phyloP scores from a whole-genome alignment of 35 echinoderm and acorn worm genomes.

The Apostichopus parvimensis region DNA sequence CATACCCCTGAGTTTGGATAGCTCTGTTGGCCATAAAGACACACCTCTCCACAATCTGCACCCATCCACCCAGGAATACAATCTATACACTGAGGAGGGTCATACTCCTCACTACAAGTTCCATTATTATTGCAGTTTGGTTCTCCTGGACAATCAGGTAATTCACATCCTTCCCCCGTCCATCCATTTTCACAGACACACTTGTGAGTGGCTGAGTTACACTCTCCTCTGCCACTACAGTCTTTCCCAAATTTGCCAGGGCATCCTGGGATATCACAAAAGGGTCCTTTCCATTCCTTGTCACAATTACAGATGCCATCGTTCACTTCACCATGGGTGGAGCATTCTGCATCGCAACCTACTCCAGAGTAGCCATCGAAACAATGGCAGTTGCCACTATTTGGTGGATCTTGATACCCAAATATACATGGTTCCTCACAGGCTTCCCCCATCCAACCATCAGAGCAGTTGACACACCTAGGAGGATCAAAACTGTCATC shows the following conservation, averaged over 20 bases:
- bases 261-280: constrained; percentile 34
- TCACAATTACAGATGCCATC: constrained; percentile 82
- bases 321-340: constrained; percentile 61
- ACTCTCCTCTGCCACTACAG: constrained; percentile 78
- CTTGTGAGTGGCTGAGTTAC: constrained; percentile 61
- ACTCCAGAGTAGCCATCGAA: constrained; percentile 68
- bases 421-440: constrained; percentile 82
- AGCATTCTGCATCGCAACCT: constrained; percentile 69
- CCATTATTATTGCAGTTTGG: constrained; percentile 85
- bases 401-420: constrained; percentile 70
- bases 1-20: constrained; percentile 37
- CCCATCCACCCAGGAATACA: constrained; percentile 87
- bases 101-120: constrained; percentile 45
- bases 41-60: constrained; percentile 69
- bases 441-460: constrained; percentile 88
- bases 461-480: constrained; percentile 61
- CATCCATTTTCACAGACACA: constrained; percentile 76
- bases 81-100: constrained; percentile 63
- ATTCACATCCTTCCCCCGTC: constrained; percentile 77
- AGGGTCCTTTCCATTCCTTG: constrained; percentile 79
- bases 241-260: constrained; percentile 69
- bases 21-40: constrained; percentile 47
- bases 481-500: constrained; percentile 36
- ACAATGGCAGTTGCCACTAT: constrained; percentile 79
- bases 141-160: constrained; percentile 85